phyloP scores from a whole-genome alignment of 2,113 vertebrate species.

The Sander lucioperca region DNA sequence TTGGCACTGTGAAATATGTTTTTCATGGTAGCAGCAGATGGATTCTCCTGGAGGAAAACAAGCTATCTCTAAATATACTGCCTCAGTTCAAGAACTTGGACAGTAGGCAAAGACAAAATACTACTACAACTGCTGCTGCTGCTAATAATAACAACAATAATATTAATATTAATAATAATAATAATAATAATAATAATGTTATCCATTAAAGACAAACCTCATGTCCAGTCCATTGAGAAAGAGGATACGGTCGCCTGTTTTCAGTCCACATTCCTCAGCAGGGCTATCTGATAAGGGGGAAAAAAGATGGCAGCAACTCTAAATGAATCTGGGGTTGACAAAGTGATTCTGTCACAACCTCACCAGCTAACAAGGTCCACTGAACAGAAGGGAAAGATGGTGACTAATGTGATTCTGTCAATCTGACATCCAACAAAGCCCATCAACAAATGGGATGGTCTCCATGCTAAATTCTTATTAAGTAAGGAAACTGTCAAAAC shows the following conservation, averaged over 20 bases:
- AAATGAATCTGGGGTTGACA: constrained; percentile 12
- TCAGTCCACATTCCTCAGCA: constrained; percentile 94
- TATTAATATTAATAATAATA: background rate
- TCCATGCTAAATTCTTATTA: constrained; percentile 54
- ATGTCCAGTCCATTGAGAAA: constrained; percentile 99
- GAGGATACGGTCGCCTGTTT: constrained; percentile 93
- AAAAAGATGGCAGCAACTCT: constrained; percentile 41
- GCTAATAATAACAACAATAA: background rate
- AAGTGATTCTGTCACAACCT: background rate
- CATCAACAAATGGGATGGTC: constrained; percentile 35
- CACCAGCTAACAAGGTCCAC: constrained; percentile 51
- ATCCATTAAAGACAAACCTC: constrained; percentile 86
- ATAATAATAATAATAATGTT: background rate
- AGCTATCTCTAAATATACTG: constrained; percentile 36
- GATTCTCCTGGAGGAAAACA: constrained; percentile 29
- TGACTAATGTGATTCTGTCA: constrained; percentile 66
- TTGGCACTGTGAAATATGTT: constrained; percentile 21
- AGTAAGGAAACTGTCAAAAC: constrained; percentile 71
- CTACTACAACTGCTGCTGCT: constrained; percentile 16
- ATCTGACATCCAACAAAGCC: constrained; percentile 54
- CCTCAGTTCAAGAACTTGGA: constrained; percentile 13
- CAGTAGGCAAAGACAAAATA: constrained; percentile 9
- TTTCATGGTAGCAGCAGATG: constrained; percentile 45
- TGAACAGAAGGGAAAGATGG: constrained; percentile 43
- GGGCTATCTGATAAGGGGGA: constrained; percentile 89